Base-by-base conservation (phyloP, 1,140 invertebrate genomes). In the Doryteuthis pealeii region DNA sequence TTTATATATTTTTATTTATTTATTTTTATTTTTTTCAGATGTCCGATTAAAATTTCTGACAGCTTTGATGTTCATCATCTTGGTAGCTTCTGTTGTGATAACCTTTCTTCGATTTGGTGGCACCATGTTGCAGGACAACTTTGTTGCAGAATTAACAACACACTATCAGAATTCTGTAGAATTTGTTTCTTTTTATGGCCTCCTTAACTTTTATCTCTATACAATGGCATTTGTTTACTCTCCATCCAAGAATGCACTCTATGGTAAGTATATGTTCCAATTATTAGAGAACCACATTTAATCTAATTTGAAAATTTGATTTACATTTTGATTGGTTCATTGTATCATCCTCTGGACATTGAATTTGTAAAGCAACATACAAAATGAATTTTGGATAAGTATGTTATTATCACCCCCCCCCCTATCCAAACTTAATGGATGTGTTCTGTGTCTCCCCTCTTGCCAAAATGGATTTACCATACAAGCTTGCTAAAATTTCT, bases 191-290 rank as follows among this genome's bases (percentile, higher is more conserved):
- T 93, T 97, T 79, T 98, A 98, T 87, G 95, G 95, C n/a, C 90
- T 98, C 33, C 89, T 97, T 2, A 99, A 99, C 89, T 95, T 97
- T 86, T 97, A 97, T 86, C 86, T 98, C 58, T 97, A 95, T 85
- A 93, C 93, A 0, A 94, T 98, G 92, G 94, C 95, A 2, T 98
- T 96, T 87, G 94, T 98, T 8, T 98, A 98, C 86, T 95, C 96
- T 0, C 96, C 96, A 0, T 92, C 92, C 15, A 90, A 91, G 72
- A 93, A 92, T 81, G 92, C 93, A 79, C 89, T 93, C 54, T 94
- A 95, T 88, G 94, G 95, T 92, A 91, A 92, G 89, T 90, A 86
- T 84, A 14, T 31, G 18, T 65, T 32, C 3, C 6, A 31, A 10
- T 33, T 22, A 14, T 15, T 26, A 32, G 12, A 10, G 6, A 40